Base-by-base conservation (phyloP, 2,888 invertebrate species). In the Papilio protenor region DNA sequence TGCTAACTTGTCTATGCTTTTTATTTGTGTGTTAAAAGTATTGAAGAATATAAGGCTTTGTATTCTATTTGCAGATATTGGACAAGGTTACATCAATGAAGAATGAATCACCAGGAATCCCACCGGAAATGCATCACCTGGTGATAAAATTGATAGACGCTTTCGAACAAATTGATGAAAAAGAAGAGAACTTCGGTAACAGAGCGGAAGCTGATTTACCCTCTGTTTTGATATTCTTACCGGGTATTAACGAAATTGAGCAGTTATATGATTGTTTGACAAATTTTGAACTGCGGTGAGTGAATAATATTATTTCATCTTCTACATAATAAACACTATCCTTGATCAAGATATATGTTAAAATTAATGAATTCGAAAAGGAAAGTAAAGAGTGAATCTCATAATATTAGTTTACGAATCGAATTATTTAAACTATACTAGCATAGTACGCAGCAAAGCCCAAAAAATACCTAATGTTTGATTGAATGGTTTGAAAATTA, bases 191-290 rank as follows among this genome's bases (percentile, higher is more conserved):
- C 11, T 88, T 87, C 59, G 80, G 79, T 0, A 87, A 92, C 72
- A 84, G 86, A 55, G 82, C 82, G 1, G 84, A 85, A 76, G 89
- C 85, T 0, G 91, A 89, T 79, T 80, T 93, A 79, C 87, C 97
- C 0, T 97, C 98, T 2, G 97, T 98, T 27, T 95, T 99, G 0
- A 96, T 99, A 76, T 99, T 99, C 90, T 89, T 99, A 81, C 99
- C 99, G 0, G 99, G 98, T 70, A 96, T 98, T 75, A 93, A 96
- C 83, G 98, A 98, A 94, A 98, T 98, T 78, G 97, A 98, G 86
- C 96, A 96, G 76, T 92, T 97, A 84, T 95, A 96, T 85, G 93
- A 88, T 6, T 90, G 88, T 57, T 85, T 94, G 55, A 89, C 84
- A 23, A 88, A 94, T 81, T 8, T 59, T 4, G 76, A 75, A 0